phyloP scores from a whole-genome alignment of 2,113 vertebrate species.

The Chelonoidis abingdonii region DNA sequence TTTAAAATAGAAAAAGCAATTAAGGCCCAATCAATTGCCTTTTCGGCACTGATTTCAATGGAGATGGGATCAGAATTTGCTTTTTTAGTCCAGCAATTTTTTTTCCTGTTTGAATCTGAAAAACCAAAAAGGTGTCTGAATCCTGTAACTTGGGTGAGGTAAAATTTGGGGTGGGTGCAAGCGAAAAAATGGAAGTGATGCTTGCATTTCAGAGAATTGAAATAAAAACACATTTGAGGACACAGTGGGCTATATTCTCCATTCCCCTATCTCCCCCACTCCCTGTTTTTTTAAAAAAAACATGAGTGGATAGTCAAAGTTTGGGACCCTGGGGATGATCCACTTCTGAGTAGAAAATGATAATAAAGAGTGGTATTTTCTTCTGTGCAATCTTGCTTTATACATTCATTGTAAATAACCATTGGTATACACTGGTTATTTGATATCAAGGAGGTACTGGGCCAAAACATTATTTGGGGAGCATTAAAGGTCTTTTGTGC shows the following conservation, averaged over 20 bases:
- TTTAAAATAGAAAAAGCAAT: not conserved
- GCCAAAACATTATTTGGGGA: not conserved
- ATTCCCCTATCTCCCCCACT: too few relatives aligned
- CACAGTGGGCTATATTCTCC: not conserved
- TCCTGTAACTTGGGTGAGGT: not conserved
- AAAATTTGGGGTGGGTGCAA: not conserved
- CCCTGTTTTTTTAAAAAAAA: too few relatives aligned
- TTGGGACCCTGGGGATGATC: not conserved
- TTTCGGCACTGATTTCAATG: not conserved
- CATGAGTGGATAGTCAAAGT: not conserved
- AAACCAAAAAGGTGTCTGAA: not conserved
- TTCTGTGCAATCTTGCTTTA: not conserved
- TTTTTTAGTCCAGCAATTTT: not conserved
- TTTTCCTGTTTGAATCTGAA: not conserved
- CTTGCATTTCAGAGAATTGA: not conserved
- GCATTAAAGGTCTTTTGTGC: not conserved
- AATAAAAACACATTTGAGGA: not conserved
- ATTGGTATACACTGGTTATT: not conserved
- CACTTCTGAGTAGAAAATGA: not conserved
- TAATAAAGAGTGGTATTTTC: not conserved
- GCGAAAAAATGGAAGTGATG: not conserved
- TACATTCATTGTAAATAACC: not conserved
- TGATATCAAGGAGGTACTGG: not conserved
- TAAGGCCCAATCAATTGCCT: rapidly evolving
- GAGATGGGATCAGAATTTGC: not conserved